A percentile compares a stretch with the other conserved stretches of the same genome.
Conservation (phyloP, 2,888 invertebrate genomes). For the Polydrusus cervinus region DNA sequence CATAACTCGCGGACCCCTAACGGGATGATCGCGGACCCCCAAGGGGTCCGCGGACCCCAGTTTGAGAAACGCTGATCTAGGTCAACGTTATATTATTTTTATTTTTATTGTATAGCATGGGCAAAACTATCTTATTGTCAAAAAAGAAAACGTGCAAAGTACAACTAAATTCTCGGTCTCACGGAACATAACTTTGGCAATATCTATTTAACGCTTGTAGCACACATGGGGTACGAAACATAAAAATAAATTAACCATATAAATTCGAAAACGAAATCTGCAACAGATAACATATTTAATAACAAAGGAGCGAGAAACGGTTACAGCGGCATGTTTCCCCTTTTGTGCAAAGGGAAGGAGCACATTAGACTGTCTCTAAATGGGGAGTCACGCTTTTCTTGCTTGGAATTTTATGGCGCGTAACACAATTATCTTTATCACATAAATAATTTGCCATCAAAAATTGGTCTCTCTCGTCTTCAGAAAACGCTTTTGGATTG, state of each 20-base stretch:
- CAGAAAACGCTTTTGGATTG: constrained; percentile 45
- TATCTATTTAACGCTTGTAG: constrained; percentile 34
- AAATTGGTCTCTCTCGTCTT: constrained; percentile 49
- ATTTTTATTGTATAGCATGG: too few relatives aligned
- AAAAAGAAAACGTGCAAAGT: background rate
- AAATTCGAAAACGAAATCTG: constrained; percentile 43
- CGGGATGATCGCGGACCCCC: too few relatives aligned
- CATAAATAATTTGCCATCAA: constrained; percentile 53
- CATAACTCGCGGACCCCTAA: too few relatives aligned
- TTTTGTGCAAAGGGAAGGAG: constrained; percentile 40
- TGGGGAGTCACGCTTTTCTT: constrained; percentile 52
- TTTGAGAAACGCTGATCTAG: too few relatives aligned
- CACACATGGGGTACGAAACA: constrained; percentile 29
- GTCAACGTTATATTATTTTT: too few relatives aligned
- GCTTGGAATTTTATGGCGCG: constrained; percentile 51
- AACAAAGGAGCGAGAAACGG: constrained; percentile 28
- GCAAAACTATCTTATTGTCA: too few relatives aligned
- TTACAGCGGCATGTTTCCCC: constrained; percentile 39
- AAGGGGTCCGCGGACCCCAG: too few relatives aligned
- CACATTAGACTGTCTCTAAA: constrained; percentile 43
- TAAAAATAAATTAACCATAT: constrained; percentile 46
- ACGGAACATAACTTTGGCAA: constrained; percentile 15
- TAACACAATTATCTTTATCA: constrained; percentile 53
- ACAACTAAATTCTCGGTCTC: background rate
- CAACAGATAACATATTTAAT: constrained; percentile 47